Evolutionary conservation across 2,797 vertebrate species (phyloP), one percentile per base, ranked within the genome.

Genomic region (Aeoliscus strigatus): DNA sequence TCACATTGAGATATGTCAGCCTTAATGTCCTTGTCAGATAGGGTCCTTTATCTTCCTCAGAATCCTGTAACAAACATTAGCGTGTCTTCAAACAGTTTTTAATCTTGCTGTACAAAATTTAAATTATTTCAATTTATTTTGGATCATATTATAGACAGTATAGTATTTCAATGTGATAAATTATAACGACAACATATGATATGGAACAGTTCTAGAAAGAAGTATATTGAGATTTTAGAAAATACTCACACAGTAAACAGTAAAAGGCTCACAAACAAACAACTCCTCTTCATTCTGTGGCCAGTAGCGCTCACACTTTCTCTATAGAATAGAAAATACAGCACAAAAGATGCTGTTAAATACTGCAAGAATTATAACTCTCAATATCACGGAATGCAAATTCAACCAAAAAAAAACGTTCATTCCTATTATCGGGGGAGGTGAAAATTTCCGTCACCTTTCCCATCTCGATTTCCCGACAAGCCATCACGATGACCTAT

Each of bases 281-380:
- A 74, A 54, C 4, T 50, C 63, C 18, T 86, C 66, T 0, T 69
- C 77, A 23, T 29, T 72, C 45, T 88, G 86, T 0, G 90, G 88
- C 94, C 96, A 98, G 80, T 98, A 99, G 17, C 89, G 79, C 70
- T 98, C 96, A 53, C 94, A 97, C 36, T 99, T 99, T 92, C 91
- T 98, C 96, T 99, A 77, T n/a, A n/a, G n/a, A 52, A 18, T 51
- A 3, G 24, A 6, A n/a, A 26, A 1, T 1, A 34, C 28, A 34
- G 6, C 11, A 8, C 9, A 10, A 24, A 5, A n/a, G n/a, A 2
- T 11, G 3, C 15, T 6, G 15, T 21, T 6, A n/a, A n/a, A n/a
- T n/a, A n/a, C n/a, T n/a, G n/a, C n/a, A n/a, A n/a, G n/a, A n/a
- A n/a, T n/a, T n/a, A n/a, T n/a, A n/a, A n/a, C n/a, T n/a, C n/a